phyloP scores from a whole-genome alignment of 2,888 invertebrate species.

The Lypha dubia region DNA sequence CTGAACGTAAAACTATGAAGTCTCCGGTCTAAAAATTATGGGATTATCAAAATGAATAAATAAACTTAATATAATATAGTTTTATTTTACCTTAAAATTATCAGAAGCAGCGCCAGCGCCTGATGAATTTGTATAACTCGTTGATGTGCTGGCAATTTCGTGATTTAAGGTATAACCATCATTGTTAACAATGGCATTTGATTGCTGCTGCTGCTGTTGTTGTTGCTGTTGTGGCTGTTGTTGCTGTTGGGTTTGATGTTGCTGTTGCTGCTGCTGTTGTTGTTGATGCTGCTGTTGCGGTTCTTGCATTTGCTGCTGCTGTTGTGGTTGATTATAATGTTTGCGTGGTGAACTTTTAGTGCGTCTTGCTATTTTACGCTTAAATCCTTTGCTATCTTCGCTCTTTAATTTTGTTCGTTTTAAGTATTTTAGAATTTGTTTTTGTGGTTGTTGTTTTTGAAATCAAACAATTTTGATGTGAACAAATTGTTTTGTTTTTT shows the following conservation, averaged over 20 bases:
- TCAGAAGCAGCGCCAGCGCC: constrained; percentile 75
- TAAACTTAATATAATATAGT: neutral
- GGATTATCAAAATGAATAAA: neutral
- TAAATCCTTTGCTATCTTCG: constrained; percentile 79
- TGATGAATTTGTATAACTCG: constrained; percentile 76
- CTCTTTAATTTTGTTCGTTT: constrained; percentile 59
- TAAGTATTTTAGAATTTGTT: constrained; percentile 42
- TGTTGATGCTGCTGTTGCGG: constrained; percentile 72
- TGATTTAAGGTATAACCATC: constrained; percentile 79
- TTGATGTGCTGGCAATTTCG: constrained; percentile 76
- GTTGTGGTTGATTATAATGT: constrained; percentile 76
- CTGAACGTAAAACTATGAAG: constrained; percentile 93
- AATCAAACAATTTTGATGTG: constrained; percentile 67
- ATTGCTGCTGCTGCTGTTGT: constrained; percentile 74
- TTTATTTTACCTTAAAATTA: constrained; percentile 80
- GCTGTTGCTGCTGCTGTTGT: constrained; percentile 71
- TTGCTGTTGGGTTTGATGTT: constrained; percentile 71
- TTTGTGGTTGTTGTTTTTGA: constrained; percentile 57
- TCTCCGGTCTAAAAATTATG: constrained; percentile 89
- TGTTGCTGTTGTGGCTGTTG: constrained; percentile 74
- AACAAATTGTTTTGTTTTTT: constrained; percentile 60
- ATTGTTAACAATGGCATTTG: constrained; percentile 70
- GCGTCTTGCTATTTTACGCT: constrained; percentile 79
- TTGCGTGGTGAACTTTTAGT: constrained; percentile 80
- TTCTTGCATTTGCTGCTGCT: constrained; percentile 73